These are phyloP conservation scores for Sycophila sp. DNA, from an alignment of 1,140 invertebrate genomes.

Conservation along the genomic window DNA sequence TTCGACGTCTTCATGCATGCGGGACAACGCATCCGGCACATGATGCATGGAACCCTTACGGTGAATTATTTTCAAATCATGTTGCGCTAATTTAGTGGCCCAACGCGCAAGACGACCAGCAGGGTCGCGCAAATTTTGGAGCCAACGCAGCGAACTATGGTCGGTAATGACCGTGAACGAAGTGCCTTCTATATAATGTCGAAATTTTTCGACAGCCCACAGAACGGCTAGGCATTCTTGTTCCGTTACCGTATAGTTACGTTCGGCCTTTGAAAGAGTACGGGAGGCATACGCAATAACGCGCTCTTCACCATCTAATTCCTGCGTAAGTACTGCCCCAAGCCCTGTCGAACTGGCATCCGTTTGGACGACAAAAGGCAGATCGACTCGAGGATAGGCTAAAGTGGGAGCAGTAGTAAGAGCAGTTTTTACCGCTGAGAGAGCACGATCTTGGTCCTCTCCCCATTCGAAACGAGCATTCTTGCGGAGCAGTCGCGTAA, in stretches of 20 bases:
- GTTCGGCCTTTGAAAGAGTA: not conserved
- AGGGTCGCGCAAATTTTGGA: not conserved
- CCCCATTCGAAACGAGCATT: too few relatives aligned
- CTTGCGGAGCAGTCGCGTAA: too few relatives aligned
- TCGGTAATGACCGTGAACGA: not conserved
- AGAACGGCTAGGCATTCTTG: not conserved
- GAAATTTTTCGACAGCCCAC: not conserved
- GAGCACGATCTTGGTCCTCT: too few relatives aligned
- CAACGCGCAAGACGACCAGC: conserved; percentile 42
- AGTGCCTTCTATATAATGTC: not conserved
- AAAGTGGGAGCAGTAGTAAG: too few relatives aligned
- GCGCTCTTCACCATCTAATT: not conserved
- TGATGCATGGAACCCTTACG: not conserved
- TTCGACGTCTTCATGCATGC: conserved; percentile 1
- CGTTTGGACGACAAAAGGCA: too few relatives aligned
- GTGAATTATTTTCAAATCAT: conserved; percentile 13
- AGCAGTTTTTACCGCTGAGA: too few relatives aligned
- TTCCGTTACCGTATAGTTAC: not conserved
- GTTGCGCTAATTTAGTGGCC: conserved; percentile 27
- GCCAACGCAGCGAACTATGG: not conserved
- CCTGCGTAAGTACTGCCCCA: not conserved
- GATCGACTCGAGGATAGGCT: too few relatives aligned
- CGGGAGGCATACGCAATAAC: not conserved
- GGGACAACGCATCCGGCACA: conserved; percentile 12
- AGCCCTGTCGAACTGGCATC: too few relatives aligned